Percentiles rank a stretch among this genome's conserved stretches.
These are phyloP conservation scores for Ostrea denselamellosa DNA, from an alignment of 1,140 invertebrate species.

Conservation along the genomic window DNA sequence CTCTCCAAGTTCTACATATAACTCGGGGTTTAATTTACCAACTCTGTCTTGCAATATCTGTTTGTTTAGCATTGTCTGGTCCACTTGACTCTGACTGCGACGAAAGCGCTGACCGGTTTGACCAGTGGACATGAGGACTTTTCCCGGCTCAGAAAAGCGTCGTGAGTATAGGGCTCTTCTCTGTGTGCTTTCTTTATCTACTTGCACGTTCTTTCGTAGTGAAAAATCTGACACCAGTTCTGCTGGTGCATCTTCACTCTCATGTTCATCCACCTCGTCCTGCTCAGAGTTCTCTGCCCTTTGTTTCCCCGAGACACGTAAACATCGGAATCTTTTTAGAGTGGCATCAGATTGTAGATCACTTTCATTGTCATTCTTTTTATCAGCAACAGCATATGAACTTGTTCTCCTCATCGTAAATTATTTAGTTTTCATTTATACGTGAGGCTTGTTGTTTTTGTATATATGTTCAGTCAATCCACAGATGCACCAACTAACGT, in stretches of 20 bases:
- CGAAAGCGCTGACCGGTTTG: neutral
- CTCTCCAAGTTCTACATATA: neutral
- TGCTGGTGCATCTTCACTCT: neutral
- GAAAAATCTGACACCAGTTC: conserved; percentile 10
- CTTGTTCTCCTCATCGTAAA: neutral
- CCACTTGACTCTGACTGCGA: conserved; percentile 32
- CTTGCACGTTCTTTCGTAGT: neutral
- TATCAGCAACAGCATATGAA: neutral
- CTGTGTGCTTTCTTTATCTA: neutral
- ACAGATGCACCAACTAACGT: too few relatives aligned
- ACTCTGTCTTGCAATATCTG: neutral
- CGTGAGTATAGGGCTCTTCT: neutral
- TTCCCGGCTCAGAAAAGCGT: conserved; percentile 19
- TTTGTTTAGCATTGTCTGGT: conserved; percentile 24
- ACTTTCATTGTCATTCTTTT: neutral
- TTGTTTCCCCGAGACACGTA: conserved; percentile 13
- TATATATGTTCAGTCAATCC: too few relatives aligned
- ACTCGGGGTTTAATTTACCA: neutral
- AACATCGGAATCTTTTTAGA: neutral
- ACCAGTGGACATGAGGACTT: neutral
- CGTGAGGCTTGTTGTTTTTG: too few relatives aligned
- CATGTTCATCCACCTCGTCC: conserved; percentile 1
- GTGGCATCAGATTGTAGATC: neutral
- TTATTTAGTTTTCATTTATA: neutral
- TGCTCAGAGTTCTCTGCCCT: neutral